Conservation (phyloP, 2,888 invertebrate genomes). For the Ophraella communa region DNA sequence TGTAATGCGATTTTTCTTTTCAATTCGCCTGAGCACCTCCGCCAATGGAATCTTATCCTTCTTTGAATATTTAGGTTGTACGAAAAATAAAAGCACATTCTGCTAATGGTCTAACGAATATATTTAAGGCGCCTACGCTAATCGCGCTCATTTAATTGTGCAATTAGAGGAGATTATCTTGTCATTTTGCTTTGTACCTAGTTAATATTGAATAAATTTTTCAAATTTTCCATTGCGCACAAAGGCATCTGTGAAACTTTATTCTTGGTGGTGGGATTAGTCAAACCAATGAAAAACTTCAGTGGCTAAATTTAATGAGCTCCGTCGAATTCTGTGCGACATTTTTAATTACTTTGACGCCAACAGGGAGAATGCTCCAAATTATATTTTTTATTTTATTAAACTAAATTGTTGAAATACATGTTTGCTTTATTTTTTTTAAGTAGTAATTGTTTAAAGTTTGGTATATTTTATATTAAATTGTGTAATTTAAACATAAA, state of each 20-base stretch:
- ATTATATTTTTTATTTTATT: too few species aligned
- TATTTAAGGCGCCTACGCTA: constrained; percentile 23
- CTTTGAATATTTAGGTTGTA: constrained; percentile 31
- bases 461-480: too few species aligned
- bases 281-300: constrained; percentile 13
- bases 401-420: too few species aligned
- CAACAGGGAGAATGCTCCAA: constrained; percentile 5
- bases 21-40: background rate
- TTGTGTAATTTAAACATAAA: too few species aligned
- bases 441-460: too few species aligned
- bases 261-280: constrained; percentile 5
- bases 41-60: background rate
- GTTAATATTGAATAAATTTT: constrained; percentile 19
- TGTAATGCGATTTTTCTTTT: background rate
- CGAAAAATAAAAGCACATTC: constrained; percentile 39
- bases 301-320: constrained; percentile 15
- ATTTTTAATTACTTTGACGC: constrained; percentile 19
- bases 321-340: constrained; percentile 10
- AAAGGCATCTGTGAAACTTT: constrained; percentile 2
- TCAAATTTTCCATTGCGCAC: constrained; percentile 8
- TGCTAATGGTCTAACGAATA: constrained; percentile 36
- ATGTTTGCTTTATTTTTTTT: too few species aligned
- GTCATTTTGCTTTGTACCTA: constrained; percentile 23
- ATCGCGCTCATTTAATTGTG: constrained; percentile 23
- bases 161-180: constrained; percentile 17